Base-by-base conservation (phyloP, 2,113 vertebrate genomes). In the Chrysemys picta region DNA sequence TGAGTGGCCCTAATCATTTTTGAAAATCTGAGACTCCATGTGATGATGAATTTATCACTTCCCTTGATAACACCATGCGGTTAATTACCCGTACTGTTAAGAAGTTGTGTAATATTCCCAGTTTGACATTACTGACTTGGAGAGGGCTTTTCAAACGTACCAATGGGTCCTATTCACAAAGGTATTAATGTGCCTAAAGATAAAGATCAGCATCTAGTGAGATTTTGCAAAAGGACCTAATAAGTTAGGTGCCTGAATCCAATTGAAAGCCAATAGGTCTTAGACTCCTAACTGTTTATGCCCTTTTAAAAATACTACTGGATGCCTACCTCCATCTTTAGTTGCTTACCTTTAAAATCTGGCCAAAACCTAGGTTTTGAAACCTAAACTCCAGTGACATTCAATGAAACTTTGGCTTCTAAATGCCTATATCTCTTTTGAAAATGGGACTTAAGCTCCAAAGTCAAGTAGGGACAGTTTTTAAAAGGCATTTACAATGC, bases 191-290 rank as follows among this genome's bases (percentile, higher is more conserved):
- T 59, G 2, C 0, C 57, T 29, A 27, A 59, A 59, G 57, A 59
- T 29, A 59, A 59, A 59, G 4, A 59, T 31, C 1, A 1, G 27
- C 3, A 1, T 31, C 25, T 59, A 31, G 57, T 59, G 57, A 1
- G 57, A 3, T 59, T 59, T 59, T 59, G 27, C 57, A 59, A 59
- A 2, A 59, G 11, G 27, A 29, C 27, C 10, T 59, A 25, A 29
- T 59, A 59, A 10, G 27, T 59, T 59, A 59, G 11, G 5, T 59
- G 57, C 57, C 57, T 59, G 57, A 59, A 59, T 59, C 11, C 57
- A 2, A 29, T 29, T 59, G 27, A 59, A 12, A 12, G 57, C 59
- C 13, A 62, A 35, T 14, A 4, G 59, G 13, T 14, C 59, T 62
- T 35, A 62, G 59, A 13, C 29, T 31, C 6, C 1, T 16, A 62